Conservation (phyloP, 2,113 vertebrate species). For the Phyllostomus hastatus region DNA sequence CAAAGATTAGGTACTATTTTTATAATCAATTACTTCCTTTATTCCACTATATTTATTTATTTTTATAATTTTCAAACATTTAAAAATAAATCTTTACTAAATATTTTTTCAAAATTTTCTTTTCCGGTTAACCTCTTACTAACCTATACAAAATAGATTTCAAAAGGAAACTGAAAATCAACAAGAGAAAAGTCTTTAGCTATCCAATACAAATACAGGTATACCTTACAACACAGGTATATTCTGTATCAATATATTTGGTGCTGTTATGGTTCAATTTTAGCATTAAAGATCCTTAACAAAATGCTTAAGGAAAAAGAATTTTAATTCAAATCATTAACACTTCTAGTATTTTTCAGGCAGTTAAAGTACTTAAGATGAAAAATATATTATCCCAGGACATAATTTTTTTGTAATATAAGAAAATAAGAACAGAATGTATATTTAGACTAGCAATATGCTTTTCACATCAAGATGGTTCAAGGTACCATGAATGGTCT, state of each 20-base stretch:
- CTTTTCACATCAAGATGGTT: neutral
- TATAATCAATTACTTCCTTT: neutral
- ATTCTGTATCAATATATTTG: neutral
- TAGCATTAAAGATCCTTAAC: neutral
- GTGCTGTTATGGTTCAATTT: neutral
- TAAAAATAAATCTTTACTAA: neutral
- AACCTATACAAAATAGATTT: constrained; percentile 17
- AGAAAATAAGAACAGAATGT: constrained; percentile 10
- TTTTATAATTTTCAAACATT: constrained; percentile 11
- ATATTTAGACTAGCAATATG: constrained; percentile 13
- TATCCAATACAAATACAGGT: neutral
- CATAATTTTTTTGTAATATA: neutral
- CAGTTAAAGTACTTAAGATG: neutral
- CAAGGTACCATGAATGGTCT: neutral
- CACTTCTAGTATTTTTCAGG: neutral
- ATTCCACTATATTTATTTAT: neutral
- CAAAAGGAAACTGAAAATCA: constrained; percentile 24
- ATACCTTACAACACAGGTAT: neutral
- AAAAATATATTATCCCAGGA: neutral
- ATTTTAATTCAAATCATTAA: constrained; percentile 14
- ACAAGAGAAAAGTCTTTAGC: neutral
- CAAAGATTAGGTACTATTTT: neutral
- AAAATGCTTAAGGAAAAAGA: neutral
- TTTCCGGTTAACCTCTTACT: constrained; percentile 4
- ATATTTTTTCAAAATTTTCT: neutral